phyloP scores from a whole-genome alignment of 2,113 vertebrate genomes.

The Sinocyclocheilus anophthalmus region DNA sequence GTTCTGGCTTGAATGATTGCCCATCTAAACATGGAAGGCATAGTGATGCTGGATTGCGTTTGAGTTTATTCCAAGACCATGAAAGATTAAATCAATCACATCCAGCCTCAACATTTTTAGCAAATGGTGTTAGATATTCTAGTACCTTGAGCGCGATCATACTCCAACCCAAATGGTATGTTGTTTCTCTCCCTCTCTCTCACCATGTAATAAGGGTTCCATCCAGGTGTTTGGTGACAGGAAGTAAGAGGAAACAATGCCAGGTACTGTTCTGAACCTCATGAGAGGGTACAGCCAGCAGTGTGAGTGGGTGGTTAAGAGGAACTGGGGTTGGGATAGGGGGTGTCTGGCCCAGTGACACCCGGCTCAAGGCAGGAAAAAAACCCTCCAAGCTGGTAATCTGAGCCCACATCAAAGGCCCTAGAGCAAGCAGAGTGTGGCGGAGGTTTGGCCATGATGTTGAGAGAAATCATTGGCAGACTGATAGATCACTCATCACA shows the following conservation, averaged over 20 bases:
- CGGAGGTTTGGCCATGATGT: constrained; percentile 47
- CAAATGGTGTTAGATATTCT: neutral
- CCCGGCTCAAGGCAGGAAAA: constrained; percentile 14
- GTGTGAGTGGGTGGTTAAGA: constrained; percentile 45
- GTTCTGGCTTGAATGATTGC: constrained; percentile 6
- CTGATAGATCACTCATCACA: constrained; percentile 45
- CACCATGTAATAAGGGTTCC: constrained; percentile 45
- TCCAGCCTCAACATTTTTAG: constrained; percentile 7
- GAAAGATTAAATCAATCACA: constrained; percentile 21
- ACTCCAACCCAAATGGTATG: constrained; percentile 15
- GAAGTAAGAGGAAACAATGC: constrained; percentile 50
- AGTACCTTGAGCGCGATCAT: neutral
- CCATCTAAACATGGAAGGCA: constrained; percentile 31
- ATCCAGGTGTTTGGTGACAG: constrained; percentile 56
- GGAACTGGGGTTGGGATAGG: constrained; percentile 30
- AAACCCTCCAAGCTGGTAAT: constrained; percentile 45
- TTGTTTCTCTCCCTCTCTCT: neutral
- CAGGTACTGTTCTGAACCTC: constrained; percentile 40
- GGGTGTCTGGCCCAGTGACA: constrained; percentile 45
- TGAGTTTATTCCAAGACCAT: constrained; percentile 4
- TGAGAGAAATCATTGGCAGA: constrained; percentile 39
- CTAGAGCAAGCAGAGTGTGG: constrained; percentile 54
- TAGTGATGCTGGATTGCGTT: neutral
- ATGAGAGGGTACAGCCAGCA: constrained; percentile 32
- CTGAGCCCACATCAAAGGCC: constrained; percentile 60